These are phyloP conservation scores for Gorsachius goisagi DNA, from an alignment of 2,113 vertebrate species.

Conservation along the genomic window DNA sequence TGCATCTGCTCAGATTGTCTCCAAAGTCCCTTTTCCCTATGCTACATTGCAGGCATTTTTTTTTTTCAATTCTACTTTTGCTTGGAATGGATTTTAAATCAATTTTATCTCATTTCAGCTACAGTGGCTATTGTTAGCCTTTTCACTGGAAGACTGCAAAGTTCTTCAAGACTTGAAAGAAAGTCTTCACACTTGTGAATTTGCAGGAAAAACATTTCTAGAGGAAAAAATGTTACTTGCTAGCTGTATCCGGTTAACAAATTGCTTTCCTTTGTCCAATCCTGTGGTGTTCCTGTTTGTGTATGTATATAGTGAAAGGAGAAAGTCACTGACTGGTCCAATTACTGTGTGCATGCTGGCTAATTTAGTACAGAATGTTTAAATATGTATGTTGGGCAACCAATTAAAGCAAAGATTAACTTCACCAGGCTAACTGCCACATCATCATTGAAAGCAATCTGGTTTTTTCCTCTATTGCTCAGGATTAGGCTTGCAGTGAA, in stretches of 20 bases:
- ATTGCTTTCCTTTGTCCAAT: conserved; percentile 55
- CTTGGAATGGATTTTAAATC: conserved; percentile 42
- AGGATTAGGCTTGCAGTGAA: conserved; percentile 20
- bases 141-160: conserved; percentile 42
- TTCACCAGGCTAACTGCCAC: conserved; percentile 28
- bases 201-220: conserved; percentile 49
- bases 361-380: conserved; percentile 54
- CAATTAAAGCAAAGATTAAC: conserved; percentile 62
- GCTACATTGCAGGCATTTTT: background rate
- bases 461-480: background rate
- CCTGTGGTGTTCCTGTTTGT: conserved; percentile 51
- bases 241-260: conserved; percentile 50
- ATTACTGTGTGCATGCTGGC: conserved; percentile 43
- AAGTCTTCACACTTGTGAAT: conserved; percentile 32
- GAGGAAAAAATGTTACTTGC: conserved; percentile 45
- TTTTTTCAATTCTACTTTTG: background rate
- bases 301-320: conserved; percentile 56
- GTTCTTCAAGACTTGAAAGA: conserved; percentile 37
- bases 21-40: background rate
- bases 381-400: conserved; percentile 47
- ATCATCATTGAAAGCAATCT: conserved; percentile 11
- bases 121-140: conserved; percentile 55
- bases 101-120: conserved; percentile 68
- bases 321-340: conserved; percentile 39
- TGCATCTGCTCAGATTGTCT: background rate